Base-by-base conservation (phyloP, 2,888 invertebrate species). In the Litoditis marina region DNA sequence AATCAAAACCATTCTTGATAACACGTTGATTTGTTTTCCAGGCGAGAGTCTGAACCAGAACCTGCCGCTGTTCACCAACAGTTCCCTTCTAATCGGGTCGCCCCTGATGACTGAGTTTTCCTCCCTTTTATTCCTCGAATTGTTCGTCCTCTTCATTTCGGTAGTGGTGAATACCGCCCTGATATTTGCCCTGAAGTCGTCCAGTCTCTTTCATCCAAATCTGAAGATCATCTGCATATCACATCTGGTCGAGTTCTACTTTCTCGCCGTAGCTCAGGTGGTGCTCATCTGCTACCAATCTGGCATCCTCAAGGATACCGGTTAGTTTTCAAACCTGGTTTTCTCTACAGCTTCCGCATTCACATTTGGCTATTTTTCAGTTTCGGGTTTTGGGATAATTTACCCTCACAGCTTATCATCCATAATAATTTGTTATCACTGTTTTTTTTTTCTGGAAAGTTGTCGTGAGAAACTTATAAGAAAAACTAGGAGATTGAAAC, bases 201-300 rank as follows among this genome's bases (percentile, higher is more conserved):
- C 34, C 2, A 47, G 47, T 4, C 52, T 60, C 19, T 52, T 60
- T 31, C 60, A 60, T 52, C 39, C 53, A 16, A 60, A 60, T 52
- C 52, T 60, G 27, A 60, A 60, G 30, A 31, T 47, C 1, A 60
- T 60, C 27, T 60, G 60, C 47, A 52, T 60, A 16, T 51, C 60
- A 42, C 60, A 60, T 60, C 60, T 60, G 11, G 42, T 53, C 11
- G 60, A 60, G 22, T 60, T 47, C 32, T 60, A 47, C 32, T n/a
- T 52, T 39, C 44, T 60, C 28, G 60, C 60, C 6, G 30, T 53
- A 8, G 52, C 42, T 11, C 60, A 60, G 44, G 32, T 51, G 3
- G 44, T 51, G 7, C 30, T 60, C 7, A 39, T 60, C 25, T 60
- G 60, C 44, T 51, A 60, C 52, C 60, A 60, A 42, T 46, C 34